phyloP scores from a whole-genome alignment of 2,888 invertebrate genomes.

The Philereme vetulata region DNA sequence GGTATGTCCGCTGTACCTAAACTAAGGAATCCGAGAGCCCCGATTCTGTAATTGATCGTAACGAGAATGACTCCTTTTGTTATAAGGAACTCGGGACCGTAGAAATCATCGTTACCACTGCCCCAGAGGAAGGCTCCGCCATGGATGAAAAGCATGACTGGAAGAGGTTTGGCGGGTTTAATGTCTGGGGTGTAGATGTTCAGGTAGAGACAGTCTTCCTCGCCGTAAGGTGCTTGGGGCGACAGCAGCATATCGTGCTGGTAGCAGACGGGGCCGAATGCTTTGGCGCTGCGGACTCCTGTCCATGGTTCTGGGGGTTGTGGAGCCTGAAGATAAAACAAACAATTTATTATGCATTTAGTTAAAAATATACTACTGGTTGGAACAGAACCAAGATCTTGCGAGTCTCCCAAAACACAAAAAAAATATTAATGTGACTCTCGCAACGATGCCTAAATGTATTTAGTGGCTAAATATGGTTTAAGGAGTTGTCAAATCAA shows the following conservation, averaged over 20 bases:
- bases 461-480: no score
- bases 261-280: conserved; percentile 56
- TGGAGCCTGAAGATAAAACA: no score
- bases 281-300: conserved; percentile 44
- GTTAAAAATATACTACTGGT: no score
- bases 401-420: no score
- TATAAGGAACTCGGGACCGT: conserved; percentile 82
- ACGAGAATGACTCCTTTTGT: conserved; percentile 79
- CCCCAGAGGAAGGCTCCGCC: conserved; percentile 57
- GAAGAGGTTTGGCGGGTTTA: conserved; percentile 39
- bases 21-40: conserved; percentile 81
- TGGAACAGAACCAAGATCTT: no score
- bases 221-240: no score
- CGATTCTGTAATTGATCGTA: conserved; percentile 82
- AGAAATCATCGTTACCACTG: conserved; percentile 67
- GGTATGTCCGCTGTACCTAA: conserved; percentile 80
- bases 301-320: conserved; percentile 38
- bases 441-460: no score
- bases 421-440: no score
- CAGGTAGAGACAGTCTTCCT: conserved; percentile 61
- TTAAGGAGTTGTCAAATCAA: no score
- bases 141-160: conserved; percentile 64
- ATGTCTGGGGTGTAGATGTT: conserved; percentile 57
- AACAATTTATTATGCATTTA: no score
- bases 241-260: conserved; percentile 55